Conservation (phyloP, 2,797 vertebrate genomes). For the Enteromius viviparus region DNA sequence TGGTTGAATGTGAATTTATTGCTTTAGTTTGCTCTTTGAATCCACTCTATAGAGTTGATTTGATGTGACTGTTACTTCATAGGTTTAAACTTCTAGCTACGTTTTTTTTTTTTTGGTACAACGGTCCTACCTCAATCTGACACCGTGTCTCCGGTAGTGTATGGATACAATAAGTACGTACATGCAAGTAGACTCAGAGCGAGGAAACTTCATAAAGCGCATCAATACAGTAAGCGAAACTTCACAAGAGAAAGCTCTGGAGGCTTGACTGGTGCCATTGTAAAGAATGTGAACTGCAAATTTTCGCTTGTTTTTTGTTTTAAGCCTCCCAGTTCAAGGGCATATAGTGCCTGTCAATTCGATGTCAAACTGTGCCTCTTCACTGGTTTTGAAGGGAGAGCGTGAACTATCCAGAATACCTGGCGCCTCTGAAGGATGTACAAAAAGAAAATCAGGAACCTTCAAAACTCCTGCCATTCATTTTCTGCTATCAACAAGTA, state of each 20-base stretch:
- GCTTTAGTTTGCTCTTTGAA: constrained; percentile 53
- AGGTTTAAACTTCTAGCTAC: constrained; percentile 75
- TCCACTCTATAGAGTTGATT: constrained; percentile 73
- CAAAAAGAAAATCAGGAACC: constrained; percentile 71
- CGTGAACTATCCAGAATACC: constrained; percentile 69
- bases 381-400: constrained; percentile 66
- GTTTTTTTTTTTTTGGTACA: constrained; percentile 75
- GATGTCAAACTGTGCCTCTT: constrained; percentile 81
- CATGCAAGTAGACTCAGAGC: constrained; percentile 57
- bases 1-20: constrained; percentile 73
- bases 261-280: constrained; percentile 77
- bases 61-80: constrained; percentile 83
- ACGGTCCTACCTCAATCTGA: constrained; percentile 84
- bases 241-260: constrained; percentile 64
- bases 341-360: constrained; percentile 79
- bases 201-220: constrained; percentile 64
- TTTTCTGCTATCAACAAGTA: constrained; percentile 74
- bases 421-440: constrained; percentile 75
- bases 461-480: constrained; percentile 77
- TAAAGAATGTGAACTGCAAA: constrained; percentile 81
- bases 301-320: constrained; percentile 54
- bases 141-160: constrained; percentile 72
- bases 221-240: constrained; percentile 67
- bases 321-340: constrained; percentile 76
- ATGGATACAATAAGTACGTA: constrained; percentile 68